Evolutionary conservation across 2,797 vertebrate genomes (phyloP).

Genomic region (Hydrolagus colliei): DNA sequence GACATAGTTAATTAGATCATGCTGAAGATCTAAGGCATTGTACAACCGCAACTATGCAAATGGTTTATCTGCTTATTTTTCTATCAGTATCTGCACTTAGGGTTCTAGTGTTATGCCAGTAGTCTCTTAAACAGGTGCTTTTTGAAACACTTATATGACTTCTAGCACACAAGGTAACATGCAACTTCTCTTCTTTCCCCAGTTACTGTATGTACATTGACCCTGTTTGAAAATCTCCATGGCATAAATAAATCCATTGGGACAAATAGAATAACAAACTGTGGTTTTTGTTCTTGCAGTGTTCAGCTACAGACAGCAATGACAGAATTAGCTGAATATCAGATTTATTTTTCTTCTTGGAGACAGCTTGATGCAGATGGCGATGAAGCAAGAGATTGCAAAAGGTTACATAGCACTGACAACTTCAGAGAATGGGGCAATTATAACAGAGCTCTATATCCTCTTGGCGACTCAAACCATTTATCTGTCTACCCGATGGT

Average conservation of each 20-base stretch:
- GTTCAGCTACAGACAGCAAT: not conserved
- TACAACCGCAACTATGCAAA: not conserved
- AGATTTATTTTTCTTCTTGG: not conserved
- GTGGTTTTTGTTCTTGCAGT: too few species aligned
- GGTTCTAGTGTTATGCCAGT: not conserved
- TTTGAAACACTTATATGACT: not conserved
- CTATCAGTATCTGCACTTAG: not conserved
- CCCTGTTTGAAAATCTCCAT: not conserved
- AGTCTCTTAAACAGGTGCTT: not conserved
- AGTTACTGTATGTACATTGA: too few species aligned
- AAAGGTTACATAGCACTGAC: not conserved
- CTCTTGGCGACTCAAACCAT: not conserved
- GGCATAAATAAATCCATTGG: not conserved
- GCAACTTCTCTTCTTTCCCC: not conserved
- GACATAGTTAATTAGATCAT: not conserved
- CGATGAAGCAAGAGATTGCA: not conserved
- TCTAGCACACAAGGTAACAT: not conserved
- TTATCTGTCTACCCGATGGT: slow-evolving; percentile 4
- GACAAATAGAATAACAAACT: not conserved
- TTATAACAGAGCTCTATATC: not conserved
- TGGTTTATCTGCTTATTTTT: not conserved
- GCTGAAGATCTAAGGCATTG: not conserved
- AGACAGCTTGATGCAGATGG: not conserved
- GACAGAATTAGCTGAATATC: not conserved
- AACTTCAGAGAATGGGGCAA: not conserved